Evolutionary conservation across 1,140 invertebrate species (phyloP).

Genomic region (Delia radicum): DNA sequence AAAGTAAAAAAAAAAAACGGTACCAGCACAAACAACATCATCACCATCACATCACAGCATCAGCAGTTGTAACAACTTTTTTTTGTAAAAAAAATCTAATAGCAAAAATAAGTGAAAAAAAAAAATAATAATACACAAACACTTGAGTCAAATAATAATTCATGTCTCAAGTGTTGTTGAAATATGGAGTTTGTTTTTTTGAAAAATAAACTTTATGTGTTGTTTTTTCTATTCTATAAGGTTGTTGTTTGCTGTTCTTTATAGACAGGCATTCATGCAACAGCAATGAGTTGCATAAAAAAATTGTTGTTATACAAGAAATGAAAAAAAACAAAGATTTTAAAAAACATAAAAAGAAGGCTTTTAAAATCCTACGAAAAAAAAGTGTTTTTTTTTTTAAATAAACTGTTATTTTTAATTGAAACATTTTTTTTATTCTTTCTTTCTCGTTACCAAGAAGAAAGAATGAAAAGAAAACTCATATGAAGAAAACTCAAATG

Average conservation of each 20-base stretch:
- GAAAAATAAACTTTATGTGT: conserved; percentile 12
- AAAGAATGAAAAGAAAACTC: neutral
- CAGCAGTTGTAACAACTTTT: neutral
- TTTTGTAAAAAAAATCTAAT: neutral
- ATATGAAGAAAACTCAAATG: neutral
- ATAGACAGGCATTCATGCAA: conserved; percentile 3
- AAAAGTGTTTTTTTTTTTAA: neutral
- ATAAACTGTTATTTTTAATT: neutral
- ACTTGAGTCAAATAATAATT: conserved; percentile 38
- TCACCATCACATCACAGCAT: neutral
- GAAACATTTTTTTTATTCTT: neutral
- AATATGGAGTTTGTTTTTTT: conserved; percentile 35
- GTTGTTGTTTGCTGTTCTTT: conserved; percentile 4
- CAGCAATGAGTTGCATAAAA: neutral
- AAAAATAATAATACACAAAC: conserved; percentile 9
- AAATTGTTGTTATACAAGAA: neutral
- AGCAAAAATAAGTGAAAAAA: neutral
- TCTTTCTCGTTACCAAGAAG: neutral
- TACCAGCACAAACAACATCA: neutral
- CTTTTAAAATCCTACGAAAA: neutral
- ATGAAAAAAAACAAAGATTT: neutral
- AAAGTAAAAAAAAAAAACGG: neutral
- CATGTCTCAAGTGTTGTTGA: conserved; percentile 41
- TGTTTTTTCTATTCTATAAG: conserved; percentile 6
- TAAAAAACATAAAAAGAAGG: neutral